Percentiles rank a stretch among this genome's conserved stretches.
These are phyloP conservation scores for Pangasianodon hypophthalmus DNA, from an alignment of 2,113 vertebrate genomes.

Conservation along the genomic window DNA sequence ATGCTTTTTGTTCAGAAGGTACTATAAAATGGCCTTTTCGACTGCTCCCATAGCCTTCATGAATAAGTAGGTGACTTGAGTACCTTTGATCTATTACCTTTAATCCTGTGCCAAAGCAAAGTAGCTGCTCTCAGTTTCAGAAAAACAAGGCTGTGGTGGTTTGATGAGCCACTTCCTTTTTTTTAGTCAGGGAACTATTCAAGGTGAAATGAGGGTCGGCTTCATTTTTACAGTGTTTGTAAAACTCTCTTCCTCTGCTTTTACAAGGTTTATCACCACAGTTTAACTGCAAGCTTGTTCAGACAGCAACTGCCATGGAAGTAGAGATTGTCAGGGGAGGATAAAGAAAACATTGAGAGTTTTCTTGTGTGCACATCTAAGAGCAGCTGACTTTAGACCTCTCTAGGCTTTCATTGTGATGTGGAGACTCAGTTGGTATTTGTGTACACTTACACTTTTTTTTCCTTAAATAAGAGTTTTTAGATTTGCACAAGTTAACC, in stretches of 20 bases:
- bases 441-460: neutral
- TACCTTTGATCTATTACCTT: constrained; percentile 52
- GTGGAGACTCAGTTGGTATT: neutral
- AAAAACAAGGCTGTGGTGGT: constrained; percentile 46
- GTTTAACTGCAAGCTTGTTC: constrained; percentile 61
- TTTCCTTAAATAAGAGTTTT: neutral
- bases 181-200: constrained; percentile 38
- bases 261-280: constrained; percentile 66
- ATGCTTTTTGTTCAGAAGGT: constrained; percentile 1
- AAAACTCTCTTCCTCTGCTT: constrained; percentile 51
- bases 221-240: constrained; percentile 54
- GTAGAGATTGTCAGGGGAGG: constrained; percentile 62
- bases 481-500: neutral
- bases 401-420: neutral
- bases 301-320: constrained; percentile 63
- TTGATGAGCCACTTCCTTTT: constrained; percentile 45
- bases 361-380: constrained; percentile 61
- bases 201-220: constrained; percentile 49
- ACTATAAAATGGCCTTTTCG: constrained; percentile 25
- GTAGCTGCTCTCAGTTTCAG: constrained; percentile 44
- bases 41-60: constrained; percentile 38
- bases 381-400: constrained; percentile 43
- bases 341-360: constrained; percentile 62
- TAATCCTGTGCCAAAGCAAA: constrained; percentile 55
- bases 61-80: constrained; percentile 50